These are phyloP conservation scores for Scolopax rusticola DNA, from an alignment of 2,797 vertebrate species.

Conservation along the genomic window DNA sequence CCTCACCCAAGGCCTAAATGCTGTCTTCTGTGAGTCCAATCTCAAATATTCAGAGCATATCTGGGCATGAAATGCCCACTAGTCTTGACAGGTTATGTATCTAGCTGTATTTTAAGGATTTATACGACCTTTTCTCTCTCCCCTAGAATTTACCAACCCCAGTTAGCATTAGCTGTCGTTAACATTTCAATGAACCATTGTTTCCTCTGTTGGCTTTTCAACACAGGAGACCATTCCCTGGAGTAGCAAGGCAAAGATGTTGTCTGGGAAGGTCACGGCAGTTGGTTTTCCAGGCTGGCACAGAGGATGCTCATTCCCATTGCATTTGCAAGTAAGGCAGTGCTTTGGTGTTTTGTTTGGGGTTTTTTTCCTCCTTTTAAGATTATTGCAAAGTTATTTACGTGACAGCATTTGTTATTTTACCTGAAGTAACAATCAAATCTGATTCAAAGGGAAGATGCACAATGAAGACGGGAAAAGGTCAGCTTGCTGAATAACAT, in stretches of 20 bases:
- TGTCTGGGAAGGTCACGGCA: conserved; percentile 40
- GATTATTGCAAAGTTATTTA: conserved; percentile 65
- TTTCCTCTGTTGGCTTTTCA: conserved; percentile 35
- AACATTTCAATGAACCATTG: conserved; percentile 35
- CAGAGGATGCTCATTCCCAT: neutral
- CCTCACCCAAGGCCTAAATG: neutral
- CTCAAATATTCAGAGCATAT: neutral
- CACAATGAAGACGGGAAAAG: conserved; percentile 73
- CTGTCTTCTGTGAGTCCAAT: neutral
- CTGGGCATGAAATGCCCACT: neutral
- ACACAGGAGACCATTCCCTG: conserved; percentile 27
- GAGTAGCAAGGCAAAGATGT: neutral
- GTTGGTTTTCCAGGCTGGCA: conserved; percentile 46
- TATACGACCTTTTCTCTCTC: conserved; percentile 27
- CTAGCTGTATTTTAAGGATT: neutral
- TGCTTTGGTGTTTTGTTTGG: neutral
- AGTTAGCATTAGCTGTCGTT: neutral
- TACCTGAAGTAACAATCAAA: conserved; percentile 77
- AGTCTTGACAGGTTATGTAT: neutral
- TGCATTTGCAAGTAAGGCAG: conserved; percentile 11
- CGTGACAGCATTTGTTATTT: conserved; percentile 70
- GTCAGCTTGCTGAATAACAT: conserved; percentile 76
- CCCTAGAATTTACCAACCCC: neutral
- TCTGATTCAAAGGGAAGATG: conserved; percentile 72
- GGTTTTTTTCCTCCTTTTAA: conserved; percentile 19